Base-by-base conservation (phyloP, 2,797 vertebrate species). In the Poecilia picta region DNA sequence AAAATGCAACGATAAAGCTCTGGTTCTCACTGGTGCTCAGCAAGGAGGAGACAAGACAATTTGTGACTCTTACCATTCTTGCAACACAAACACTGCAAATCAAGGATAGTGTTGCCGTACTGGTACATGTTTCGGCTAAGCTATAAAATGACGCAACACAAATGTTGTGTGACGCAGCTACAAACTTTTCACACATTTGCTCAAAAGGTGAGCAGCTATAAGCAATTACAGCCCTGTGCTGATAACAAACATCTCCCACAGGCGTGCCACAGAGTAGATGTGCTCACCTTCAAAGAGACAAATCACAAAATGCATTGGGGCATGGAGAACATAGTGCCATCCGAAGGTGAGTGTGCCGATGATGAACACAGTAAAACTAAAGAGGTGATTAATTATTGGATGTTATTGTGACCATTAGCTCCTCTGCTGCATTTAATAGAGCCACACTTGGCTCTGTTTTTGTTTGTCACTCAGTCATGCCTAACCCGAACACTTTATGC, bases 251-350 rank as follows among this genome's bases (percentile, higher is more conserved):
- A 11, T 0, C 86, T 93, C 64, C 78, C 74, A 28, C 95, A 94
- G 89, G 77, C 85, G 2, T 94, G 94, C 93, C 94, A 86, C 81
- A 94, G 91, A 81, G 81, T 94, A 68, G 92, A 95, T 76, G 91
- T 92, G 59, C 90, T 96, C 83, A 92, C 86, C 75, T 96, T 96
- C 87, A 92, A 90, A 73, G 93, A 95, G 94, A 92, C 92, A 76
- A 90, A 92, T 77, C 84, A 94, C 85, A 93, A 93, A 75, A 93
- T 94, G 89, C 87, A 93, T 75, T 95, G 95, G 96, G 95, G 75
- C 4, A 90, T 95, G 91, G 94, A 96, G 88, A 96, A 94, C 90
- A 85, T 87, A 72, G 95, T 93, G 76, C 93, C 83, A 76, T 94
- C 94, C 75, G 81, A 83, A 93, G 94, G 94, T 95, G 78, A 94